Conservation (phyloP, 1,140 invertebrate species). For the Bacillus rossius region DNA sequence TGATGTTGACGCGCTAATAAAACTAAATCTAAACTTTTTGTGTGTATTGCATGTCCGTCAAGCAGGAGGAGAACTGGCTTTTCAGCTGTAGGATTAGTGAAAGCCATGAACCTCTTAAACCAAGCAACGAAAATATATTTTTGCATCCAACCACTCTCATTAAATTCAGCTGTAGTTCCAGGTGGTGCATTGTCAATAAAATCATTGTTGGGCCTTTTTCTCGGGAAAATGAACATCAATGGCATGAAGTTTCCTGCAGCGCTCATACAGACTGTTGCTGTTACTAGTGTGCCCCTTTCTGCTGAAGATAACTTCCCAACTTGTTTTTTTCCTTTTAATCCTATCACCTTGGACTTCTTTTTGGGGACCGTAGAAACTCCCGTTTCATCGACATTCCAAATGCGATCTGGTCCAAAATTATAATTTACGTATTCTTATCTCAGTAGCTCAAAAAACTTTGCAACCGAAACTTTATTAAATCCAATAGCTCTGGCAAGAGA, state of each 20-base stretch:
- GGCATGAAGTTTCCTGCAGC: constrained; percentile 31
- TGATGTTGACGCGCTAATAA: constrained; percentile 32
- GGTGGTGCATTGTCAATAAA: constrained; percentile 18
- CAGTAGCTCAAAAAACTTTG: constrained; percentile 23
- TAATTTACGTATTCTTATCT: constrained; percentile 7
- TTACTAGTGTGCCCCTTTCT: constrained; percentile 27
- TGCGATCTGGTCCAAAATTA: constrained; percentile 14
- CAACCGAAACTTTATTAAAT: constrained; percentile 30
- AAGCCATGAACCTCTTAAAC: constrained; percentile 19
- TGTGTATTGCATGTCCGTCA: constrained; percentile 27
- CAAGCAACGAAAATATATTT: too few species aligned
- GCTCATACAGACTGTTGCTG: constrained; percentile 24
- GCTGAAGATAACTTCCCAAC: constrained; percentile 25
- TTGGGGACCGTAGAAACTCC: constrained; percentile 29
- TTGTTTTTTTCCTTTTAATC: constrained; percentile 7
- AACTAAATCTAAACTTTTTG: constrained; percentile 7
- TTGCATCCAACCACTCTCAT: constrained; percentile 20
- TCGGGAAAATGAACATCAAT: constrained; percentile 35
- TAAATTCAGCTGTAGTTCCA: neutral
- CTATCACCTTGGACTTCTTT: constrained; percentile 19
- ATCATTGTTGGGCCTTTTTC: constrained; percentile 18
- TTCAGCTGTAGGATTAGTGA: constrained; percentile 9
- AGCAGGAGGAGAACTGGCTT: constrained; percentile 19
- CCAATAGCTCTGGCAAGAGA: constrained; percentile 18
- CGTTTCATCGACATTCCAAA: constrained; percentile 40